A percentile compares a stretch with the other conserved stretches of the same genome.
Conservation (phyloP, 2,113 vertebrate species). For the Rynchops niger region DNA sequence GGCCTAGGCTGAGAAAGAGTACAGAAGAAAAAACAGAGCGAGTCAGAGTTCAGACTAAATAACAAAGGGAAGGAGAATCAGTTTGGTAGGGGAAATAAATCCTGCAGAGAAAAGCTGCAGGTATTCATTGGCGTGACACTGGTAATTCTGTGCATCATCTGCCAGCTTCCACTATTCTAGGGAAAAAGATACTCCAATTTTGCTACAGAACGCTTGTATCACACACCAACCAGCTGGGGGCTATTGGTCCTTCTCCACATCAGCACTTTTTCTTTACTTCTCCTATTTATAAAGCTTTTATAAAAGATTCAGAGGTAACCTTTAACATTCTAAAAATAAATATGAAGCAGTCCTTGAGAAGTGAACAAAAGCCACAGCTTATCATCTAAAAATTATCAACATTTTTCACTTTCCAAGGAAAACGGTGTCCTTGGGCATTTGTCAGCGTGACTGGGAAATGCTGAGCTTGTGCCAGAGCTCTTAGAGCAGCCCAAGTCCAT, state of each 20-base stretch:
- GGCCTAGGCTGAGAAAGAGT: not conserved
- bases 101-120: not conserved
- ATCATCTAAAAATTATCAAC: not conserved
- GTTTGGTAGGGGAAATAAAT: not conserved
- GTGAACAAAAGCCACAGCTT: not conserved
- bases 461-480: not conserved
- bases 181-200: not conserved
- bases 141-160: not conserved
- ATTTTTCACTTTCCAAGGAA: not conserved
- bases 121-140: not conserved
- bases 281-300: not conserved
- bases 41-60: not conserved
- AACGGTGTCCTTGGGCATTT: not conserved
- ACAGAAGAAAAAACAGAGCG: not conserved
- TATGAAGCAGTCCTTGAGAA: not conserved
- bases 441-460: accelerated
- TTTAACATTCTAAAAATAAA: not conserved
- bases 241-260: not conserved
- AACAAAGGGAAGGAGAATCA: not conserved
- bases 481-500: not conserved
- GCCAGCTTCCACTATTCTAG: not conserved
- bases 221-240: not conserved
- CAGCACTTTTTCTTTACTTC: not conserved
- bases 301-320: not conserved
- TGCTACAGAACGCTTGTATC: not conserved